Evolutionary conservation across 2,888 invertebrate genomes (phyloP), one percentile per base, ranked within the genome.

Genomic region (Tetragonula carbonaria): DNA sequence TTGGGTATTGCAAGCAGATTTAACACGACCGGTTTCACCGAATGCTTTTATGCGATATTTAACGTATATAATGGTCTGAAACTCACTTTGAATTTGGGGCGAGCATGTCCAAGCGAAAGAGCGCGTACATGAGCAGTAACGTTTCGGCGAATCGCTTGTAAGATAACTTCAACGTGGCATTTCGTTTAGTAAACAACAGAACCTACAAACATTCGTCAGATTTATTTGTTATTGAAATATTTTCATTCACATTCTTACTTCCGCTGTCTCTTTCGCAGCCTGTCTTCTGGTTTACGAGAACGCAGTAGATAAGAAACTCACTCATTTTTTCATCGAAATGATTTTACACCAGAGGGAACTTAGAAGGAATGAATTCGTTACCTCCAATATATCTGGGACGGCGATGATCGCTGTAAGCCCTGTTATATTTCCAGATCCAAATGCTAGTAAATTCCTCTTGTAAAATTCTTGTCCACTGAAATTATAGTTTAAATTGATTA

Each of bases 111-210:
- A 96, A 92, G 66, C 96, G 96, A 92, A 97, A 97, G 97, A 98
- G 97, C 1, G 96, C 93, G 8, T 96, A 92, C 74, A 97, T 96
- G 91, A 98, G 97, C 3, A 97, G 95, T n/a, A 97, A 93, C 0
- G 98, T 98, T 51, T 97, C 96, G 8, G 97, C 92, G 92, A 98
- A 98, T 88, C 98, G 95, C 87, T 95, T 96, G 93, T 97, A 97
- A 0, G 98, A 96, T 0, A 96, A 95, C 50, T 95, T 93, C 0
- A 95, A 92, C 0, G 96, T 96, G 73, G 95, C 95, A 18, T 97
- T 97, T 91, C 96, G 96, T 16, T 96, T 96, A 0, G 98, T 97
- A 86, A 96, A 96, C 0, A 96, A 94, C 5, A 98, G 95, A 6
- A 93, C 80, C 93, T 93, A 73, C 0, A 6, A 63, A 13, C 4